Evolutionary conservation across 2,113 vertebrate genomes (phyloP), one percentile per base, ranked within the genome.

Genomic region (Chaetodon trifascialis): DNA sequence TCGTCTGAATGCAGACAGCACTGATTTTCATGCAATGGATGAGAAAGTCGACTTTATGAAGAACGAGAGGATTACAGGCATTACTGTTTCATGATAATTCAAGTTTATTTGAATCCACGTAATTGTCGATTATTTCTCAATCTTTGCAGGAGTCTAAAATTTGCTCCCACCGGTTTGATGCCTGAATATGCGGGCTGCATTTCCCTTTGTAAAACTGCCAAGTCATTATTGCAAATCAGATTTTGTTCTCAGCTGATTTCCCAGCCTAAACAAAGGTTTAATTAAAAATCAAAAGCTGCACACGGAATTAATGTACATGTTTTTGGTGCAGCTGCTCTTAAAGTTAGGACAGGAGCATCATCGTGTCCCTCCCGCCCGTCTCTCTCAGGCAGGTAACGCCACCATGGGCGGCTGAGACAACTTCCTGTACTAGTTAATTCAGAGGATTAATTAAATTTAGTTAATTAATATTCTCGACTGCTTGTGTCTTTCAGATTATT

Each of bases 31-130:
- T 83, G 80, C 42, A 15, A 36, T 64, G 51, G 85, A 92, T 93
- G 84, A 93, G 64, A 90, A 75, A 85, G 71, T 70, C 34, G 30
- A 80, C 67, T 83, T 83, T 55, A 66, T 75, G 82, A 88, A 86
- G 76, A 90, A 92, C 30, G 42, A 72, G 84, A 70, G 84, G 94
- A 94, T 94, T 92, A 92, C 73, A 47, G 80, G 74, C 62, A 67
- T 87, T 88, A 86, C 78, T 73, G 82, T 78, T 89, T 77, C 71
- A 69, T 54, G 76, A 85, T 83, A 73, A 85, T 83, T 63, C 73
- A 17, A 80, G 83, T 86, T 89, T 77, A 64, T 83, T 67, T 71
- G 69, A 88, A 87, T 91, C 88, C 83, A 59, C 66, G 73, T 91
- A 84, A 91, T 91, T 91, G 86, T 85, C 38, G 70, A 86, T 86